A percentile compares a stretch with the other conserved stretches of the same genome.
These are phyloP conservation scores for Crypturellus undulatus DNA, from an alignment of 2,113 vertebrate genomes.

Conservation along the genomic window DNA sequence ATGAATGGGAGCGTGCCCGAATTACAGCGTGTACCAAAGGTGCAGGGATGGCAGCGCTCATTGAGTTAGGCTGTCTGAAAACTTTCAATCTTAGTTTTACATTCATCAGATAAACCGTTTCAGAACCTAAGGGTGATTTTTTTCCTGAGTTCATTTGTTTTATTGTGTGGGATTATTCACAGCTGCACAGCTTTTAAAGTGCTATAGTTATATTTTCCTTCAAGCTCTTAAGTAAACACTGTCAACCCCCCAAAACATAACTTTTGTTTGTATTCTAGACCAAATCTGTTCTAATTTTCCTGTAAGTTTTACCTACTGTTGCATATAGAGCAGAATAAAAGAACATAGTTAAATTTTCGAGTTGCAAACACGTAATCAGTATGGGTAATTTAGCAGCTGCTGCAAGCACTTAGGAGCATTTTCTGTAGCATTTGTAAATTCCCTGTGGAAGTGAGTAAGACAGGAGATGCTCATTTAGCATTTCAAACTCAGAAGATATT, in stretches of 20 bases:
- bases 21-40: background rate
- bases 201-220: background rate
- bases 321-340: background rate
- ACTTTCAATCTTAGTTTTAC: background rate
- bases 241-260: background rate
- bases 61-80: background rate
- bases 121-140: background rate
- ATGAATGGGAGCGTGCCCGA: background rate
- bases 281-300: background rate
- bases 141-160: background rate
- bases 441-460: conserved; percentile 15
- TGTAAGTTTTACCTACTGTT: background rate
- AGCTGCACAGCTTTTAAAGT: background rate
- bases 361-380: background rate
- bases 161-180: background rate
- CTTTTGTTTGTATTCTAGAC: background rate
- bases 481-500: conserved; percentile 38
- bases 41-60: background rate
- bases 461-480: conserved; percentile 6
- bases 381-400: conserved; percentile 11
- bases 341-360: background rate
- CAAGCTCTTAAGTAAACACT: background rate
- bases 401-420: background rate
- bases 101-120: background rate
- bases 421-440: conserved; percentile 20